phyloP scores from a whole-genome alignment of 2,797 vertebrate species.

The Pyrocephalus nanus region DNA sequence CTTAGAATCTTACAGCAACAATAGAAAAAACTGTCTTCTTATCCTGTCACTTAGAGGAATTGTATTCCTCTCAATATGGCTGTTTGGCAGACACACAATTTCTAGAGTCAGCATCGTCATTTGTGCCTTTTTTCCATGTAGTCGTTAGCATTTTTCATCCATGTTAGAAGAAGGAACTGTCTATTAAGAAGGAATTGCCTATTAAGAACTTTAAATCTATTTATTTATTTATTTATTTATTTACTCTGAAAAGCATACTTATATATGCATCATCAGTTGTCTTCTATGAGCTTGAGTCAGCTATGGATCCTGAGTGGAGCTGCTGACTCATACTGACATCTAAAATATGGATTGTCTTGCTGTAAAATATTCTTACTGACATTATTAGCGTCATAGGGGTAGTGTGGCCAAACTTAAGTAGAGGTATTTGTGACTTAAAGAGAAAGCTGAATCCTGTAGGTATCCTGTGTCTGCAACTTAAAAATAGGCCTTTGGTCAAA shows the following conservation, averaged over 20 bases:
- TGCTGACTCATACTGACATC: neutral
- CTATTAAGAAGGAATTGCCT: neutral
- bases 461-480: neutral
- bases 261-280: neutral
- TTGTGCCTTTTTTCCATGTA: neutral
- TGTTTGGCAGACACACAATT: neutral
- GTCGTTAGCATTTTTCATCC: neutral
- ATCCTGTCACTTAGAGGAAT: neutral
- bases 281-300: neutral
- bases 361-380: neutral
- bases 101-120: neutral
- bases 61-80: neutral
- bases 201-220: neutral
- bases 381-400: neutral
- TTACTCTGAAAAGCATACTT: neutral
- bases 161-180: neutral
- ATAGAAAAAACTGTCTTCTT: neutral
- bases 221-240: neutral
- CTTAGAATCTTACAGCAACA: neutral
- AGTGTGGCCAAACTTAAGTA: neutral
- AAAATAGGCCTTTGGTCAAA: neutral
- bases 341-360: neutral
- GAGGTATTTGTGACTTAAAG: neutral
- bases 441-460: neutral
- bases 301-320: neutral